These are phyloP conservation scores for Eristalis pertinax DNA, from an alignment of 2,888 invertebrate species.

Conservation along the genomic window DNA sequence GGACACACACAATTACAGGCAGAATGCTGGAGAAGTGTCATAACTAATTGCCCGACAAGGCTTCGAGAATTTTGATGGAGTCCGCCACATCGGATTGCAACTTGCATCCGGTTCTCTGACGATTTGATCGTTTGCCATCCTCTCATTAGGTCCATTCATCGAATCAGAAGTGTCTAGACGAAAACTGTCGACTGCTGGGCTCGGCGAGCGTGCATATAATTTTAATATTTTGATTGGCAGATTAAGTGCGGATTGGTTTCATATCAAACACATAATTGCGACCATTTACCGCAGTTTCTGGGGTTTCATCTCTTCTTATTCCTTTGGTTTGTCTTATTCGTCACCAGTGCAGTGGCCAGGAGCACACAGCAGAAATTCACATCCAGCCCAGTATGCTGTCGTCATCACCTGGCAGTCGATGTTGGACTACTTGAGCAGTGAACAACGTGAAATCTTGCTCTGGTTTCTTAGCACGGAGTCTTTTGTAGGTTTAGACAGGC, in stretches of 20 bases:
- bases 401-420: too few relatives aligned
- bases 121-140: conserved; percentile 39
- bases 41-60: conserved; percentile 69
- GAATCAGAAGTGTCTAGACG: conserved; percentile 64
- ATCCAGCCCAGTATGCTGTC: too few relatives aligned
- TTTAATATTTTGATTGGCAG: conserved; percentile 66
- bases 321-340: too few relatives aligned
- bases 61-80: conserved; percentile 45
- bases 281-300: not conserved
- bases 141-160: conserved; percentile 59
- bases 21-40: conserved; percentile 52
- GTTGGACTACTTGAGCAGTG: too few relatives aligned
- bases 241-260: conserved; percentile 33
- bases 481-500: too few relatives aligned
- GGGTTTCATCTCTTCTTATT: not conserved
- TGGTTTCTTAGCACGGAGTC: too few relatives aligned
- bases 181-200: conserved; percentile 57
- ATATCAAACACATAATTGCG: conserved; percentile 26
- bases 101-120: conserved; percentile 51
- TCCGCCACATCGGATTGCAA: conserved; percentile 57
- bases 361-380: too few relatives aligned
- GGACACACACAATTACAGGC: conserved; percentile 57
- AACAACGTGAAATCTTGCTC: too few relatives aligned
- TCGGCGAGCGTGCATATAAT: conserved; percentile 28
- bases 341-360: too few relatives aligned